Base-by-base conservation (phyloP, 2,888 invertebrate species). In the Apotomis capreana region DNA sequence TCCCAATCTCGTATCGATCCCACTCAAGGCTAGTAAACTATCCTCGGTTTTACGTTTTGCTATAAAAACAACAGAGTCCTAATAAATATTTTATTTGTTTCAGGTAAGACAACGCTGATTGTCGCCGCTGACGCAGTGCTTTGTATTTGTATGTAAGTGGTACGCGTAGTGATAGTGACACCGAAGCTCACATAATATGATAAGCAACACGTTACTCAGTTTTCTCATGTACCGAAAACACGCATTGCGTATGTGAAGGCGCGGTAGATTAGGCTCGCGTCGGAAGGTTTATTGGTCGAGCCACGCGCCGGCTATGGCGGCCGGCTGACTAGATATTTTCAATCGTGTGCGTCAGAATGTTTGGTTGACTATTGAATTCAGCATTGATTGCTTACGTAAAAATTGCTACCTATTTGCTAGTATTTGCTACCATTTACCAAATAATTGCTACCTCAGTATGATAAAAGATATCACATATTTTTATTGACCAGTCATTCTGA, bases 1-100 rank as follows among this genome's bases (percentile, higher is more conserved):
- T 78, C 78, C 81, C 87, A 81, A 86, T 86, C 84, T 83, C 80
- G 77, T 87, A 88, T 89, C 83, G 87, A 88, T 87, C 84, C 80
- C 78, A 68, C 77, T 76, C 79, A 78, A 76, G 76, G 76, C 75
- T 81, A 76, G 78, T 77, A 77, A 81, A 79, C 81, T 75, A 79
- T 79, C 76, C 77, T 80, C 78, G 74, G 76, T 74, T 73, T 74
- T 69, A 74, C 65, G 61, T 51, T 61, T 64, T 60, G 68, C 71
- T 71, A 36, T 71, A 70, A 58, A 58, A 57, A 59, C 57, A 55
- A 40, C 59, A 60, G 60, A 15, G 55, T 63, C 61, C 67, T 70
- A 57, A 59, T 61, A 69, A 69, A 64, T 62, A 58, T 63, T 68
- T 77, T 74, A 57, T 75, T 79, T 79, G 78, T 78, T 79, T 68